Evolutionary conservation across 1,140 invertebrate genomes (phyloP), one percentile per base, ranked within the genome.

Genomic region (Parapsyche elsis): DNA sequence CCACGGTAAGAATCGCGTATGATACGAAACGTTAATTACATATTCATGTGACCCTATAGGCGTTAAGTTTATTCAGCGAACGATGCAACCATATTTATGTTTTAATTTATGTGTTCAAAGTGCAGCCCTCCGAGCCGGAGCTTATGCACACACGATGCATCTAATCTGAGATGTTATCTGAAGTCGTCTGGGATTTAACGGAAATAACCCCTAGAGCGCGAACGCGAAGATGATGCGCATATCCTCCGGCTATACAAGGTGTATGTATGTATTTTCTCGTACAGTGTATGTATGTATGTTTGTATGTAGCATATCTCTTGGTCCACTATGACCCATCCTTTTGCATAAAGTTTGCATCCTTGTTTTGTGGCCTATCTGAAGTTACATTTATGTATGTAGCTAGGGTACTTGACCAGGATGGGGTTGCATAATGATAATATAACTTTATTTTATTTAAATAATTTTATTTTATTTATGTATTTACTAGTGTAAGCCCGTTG

Each of bases 21-120:
- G 30, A 38, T 38, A n/a, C 57, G 57, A 53, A 53, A 16, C 16
- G 49, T 38, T 38, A 38, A 53, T 14, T 53, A 53, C 49, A 10
- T 5, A 2, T 53, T 53, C 16, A 10, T 53, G 16, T 14, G 16
- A 16, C 49, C 49, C 49, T 53, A 5, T 53, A 2, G 49, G 49
- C 16, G 49, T 12, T 53, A 12, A 16, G 10, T n/a, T n/a, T n/a
- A 53, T 53, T 53, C 49, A 53, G 49, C 49, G 49, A 53, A 10
- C 49, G 16, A 12, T 12, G 49, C 49, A 53, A 53, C 49, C 16
- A 30, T 19, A 45, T 71, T 71, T 71, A 71, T 38, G 24, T 71
- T 26, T 71, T 71, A 71, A 38, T 71, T 71, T 71, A 71, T 71
- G 70, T 45, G 24, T 71, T 71, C 4, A 38, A 23, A 71, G 19